phyloP scores from a whole-genome alignment of 2,888 invertebrate species.

The Pristionchus japonicus region DNA sequence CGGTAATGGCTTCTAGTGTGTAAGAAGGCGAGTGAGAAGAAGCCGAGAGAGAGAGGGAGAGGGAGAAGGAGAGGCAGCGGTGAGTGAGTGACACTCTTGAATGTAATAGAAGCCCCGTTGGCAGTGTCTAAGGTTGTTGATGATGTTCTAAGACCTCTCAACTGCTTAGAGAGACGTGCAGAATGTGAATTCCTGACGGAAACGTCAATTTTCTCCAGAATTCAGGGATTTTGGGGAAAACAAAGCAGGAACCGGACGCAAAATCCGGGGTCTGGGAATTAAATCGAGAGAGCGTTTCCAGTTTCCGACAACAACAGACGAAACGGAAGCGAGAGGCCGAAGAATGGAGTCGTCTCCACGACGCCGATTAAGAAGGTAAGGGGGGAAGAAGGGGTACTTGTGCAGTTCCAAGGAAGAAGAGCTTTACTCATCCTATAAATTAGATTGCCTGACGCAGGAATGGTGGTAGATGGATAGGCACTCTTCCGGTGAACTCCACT shows the following conservation, averaged over 20 bases:
- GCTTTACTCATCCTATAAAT: too few relatives aligned
- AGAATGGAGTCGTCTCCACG: not conserved
- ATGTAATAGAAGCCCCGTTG: not conserved
- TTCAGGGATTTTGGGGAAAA: too few relatives aligned
- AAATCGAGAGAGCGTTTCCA: not conserved
- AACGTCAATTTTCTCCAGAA: too few relatives aligned
- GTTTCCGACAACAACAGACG: slow-evolving; percentile 29
- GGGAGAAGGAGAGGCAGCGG: not conserved
- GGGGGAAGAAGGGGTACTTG: too few relatives aligned
- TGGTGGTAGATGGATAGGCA: too few relatives aligned
- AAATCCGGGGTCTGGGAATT: not conserved
- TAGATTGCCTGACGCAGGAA: too few relatives aligned
- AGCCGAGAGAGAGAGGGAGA: too few relatives aligned
- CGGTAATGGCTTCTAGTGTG: slow-evolving; percentile 19
- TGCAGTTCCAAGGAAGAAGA: too few relatives aligned
- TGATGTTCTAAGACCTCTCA: not conserved
- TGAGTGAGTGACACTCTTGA: not conserved
- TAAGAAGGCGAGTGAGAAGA: not conserved
- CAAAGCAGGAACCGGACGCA: not conserved
- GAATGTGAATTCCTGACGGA: too few relatives aligned
- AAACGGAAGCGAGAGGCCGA: slow-evolving; percentile 2
- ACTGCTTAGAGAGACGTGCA: not conserved
- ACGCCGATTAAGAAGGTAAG: not conserved
- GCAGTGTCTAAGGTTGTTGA: not conserved
- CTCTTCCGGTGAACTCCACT: too few relatives aligned